Evolutionary conservation across 2,888 invertebrate genomes (phyloP).

Genomic region (Tanypteryx hageni): DNA sequence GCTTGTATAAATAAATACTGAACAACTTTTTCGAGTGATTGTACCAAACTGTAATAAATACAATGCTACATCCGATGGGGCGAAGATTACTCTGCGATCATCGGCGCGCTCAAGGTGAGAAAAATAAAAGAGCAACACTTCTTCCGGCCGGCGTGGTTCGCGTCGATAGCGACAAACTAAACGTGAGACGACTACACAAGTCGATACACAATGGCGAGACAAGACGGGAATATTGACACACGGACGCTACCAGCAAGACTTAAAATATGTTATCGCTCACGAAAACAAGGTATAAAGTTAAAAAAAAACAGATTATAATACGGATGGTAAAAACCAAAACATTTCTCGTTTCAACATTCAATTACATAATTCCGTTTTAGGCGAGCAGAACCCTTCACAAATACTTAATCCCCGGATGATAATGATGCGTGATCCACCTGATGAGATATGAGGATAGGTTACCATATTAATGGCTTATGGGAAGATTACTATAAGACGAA

Average conservation of each 20-base stretch:
- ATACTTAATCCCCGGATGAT: background rate
- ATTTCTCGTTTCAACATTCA: background rate
- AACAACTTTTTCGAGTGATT: no score
- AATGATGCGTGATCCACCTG: background rate
- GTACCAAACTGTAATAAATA: no score
- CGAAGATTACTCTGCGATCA: no score
- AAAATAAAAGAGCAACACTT: background rate
- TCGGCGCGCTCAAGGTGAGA: constrained; percentile 1
- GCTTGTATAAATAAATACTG: no score
- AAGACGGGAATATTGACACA: background rate
- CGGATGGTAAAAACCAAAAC: background rate
- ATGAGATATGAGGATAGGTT: background rate
- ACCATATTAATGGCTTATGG: background rate
- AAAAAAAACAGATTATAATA: background rate
- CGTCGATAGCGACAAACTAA: background rate
- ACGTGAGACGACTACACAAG: background rate
- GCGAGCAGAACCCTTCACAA: background rate
- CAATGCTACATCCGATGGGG: no score
- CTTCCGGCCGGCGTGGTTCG: background rate
- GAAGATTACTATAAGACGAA: background rate
- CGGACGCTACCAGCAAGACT: background rate
- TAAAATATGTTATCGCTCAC: background rate
- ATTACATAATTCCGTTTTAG: background rate
- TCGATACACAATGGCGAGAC: background rate
- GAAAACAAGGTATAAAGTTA: background rate